Base-by-base conservation (phyloP, 2,797 vertebrate species). In the Pipistrellus nathusii region DNA sequence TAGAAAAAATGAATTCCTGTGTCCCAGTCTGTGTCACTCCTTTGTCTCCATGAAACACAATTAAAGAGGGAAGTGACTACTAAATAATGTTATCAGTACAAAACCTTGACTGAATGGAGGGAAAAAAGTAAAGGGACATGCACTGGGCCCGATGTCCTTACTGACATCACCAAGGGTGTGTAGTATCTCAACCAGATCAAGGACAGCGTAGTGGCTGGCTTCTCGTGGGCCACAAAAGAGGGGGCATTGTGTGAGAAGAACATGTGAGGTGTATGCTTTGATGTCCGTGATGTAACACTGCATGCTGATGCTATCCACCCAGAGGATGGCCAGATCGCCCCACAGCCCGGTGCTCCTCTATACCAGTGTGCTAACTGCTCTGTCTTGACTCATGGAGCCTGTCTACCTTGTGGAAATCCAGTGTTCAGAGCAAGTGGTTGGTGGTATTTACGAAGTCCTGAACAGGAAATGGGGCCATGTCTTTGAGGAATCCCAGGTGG, bases 181-280 rank as follows among this genome's bases (percentile, higher is more conserved):
- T 25, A 59, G 57, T 59, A 59, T 59, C 10, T 59, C 25, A 25
- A 59, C 57, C 11, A 59, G 23, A 27, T 59, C 57, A 27, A 59
- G 57, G 57, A 59, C 5, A 59, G 23, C 5, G 1, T 12, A 27
- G 25, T 59, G 23, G 10, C 57, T 59, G 57, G 57, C 25, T 59
- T 27, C 23, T 11, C 5, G 3, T 27, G 10, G 57, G 25, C 57
- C 57, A 59, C 57, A 59, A 59, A 59, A 59, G 57, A 99, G 99
- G 99, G 99, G 0, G 99, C 99, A 1, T 98, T 99, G 72, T 99
- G 99, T 0, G 99, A 99, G 97, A 99, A 99, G 98, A 99, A 99
- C 98, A 98, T 99, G 99, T 99, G 99, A 5, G 99, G 96, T 0
- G 96, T 99, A 76, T 99, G 99, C 32, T 99, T 99, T 18, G 99